Percentiles rank a stretch among this genome's conserved stretches.
phyloP scores from a whole-genome alignment of 2,888 invertebrate genomes.

The Frankliniella intonsa region DNA sequence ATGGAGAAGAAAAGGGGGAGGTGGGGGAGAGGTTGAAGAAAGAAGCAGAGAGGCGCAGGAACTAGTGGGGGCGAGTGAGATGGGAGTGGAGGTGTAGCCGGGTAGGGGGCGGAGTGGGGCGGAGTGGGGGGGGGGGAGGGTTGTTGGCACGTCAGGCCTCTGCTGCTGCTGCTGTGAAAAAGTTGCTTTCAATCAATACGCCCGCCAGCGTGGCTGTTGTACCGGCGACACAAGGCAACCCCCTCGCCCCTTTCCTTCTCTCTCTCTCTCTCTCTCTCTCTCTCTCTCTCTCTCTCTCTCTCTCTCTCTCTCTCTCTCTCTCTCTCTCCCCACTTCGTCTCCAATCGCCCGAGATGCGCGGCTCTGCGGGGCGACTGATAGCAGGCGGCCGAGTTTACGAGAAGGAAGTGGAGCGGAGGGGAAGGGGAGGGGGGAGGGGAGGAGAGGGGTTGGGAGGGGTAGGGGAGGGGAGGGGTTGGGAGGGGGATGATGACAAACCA shows the following conservation, averaged over 20 bases:
- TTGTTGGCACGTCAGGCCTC: not conserved
- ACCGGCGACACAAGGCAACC: not conserved
- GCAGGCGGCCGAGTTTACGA: too few species aligned
- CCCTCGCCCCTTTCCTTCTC: not conserved
- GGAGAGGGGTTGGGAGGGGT: too few species aligned
- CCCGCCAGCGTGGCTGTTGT: not conserved
- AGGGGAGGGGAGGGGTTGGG: not conserved
- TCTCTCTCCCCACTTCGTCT: not conserved
- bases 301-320: not conserved
- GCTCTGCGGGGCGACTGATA: not conserved
- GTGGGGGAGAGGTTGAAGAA: not conserved
- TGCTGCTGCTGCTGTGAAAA: not conserved
- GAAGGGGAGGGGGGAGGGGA: not conserved
- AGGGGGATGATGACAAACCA: not conserved
- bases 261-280: slow-evolving; percentile 10
- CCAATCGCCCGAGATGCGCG: not conserved
- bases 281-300: not conserved
- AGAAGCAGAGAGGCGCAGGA: too few species aligned
- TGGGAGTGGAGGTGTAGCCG: not conserved
- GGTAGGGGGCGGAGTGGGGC: not conserved
- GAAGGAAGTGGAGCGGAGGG: not conserved
- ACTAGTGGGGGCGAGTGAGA: too few species aligned
- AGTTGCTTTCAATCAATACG: slow-evolving; percentile 25
- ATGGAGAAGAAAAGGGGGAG: not conserved
- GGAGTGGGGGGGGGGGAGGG: not conserved